A percentile compares a stretch with the other conserved stretches of the same genome.
Evolutionary conservation across 2,797 vertebrate genomes (phyloP).

Genomic region (Smutsia gigantea): DNA sequence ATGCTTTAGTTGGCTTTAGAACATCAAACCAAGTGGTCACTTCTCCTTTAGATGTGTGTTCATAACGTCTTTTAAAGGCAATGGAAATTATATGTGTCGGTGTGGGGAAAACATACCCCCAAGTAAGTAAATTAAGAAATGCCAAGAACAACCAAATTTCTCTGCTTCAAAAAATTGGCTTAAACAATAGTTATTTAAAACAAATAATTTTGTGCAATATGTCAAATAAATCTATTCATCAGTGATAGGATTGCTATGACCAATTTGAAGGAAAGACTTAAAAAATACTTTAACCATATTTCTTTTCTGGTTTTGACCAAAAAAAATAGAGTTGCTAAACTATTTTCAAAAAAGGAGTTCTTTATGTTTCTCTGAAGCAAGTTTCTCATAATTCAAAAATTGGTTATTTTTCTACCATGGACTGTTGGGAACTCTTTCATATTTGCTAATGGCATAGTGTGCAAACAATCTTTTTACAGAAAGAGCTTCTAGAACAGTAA

Average conservation of each 20-base stretch:
- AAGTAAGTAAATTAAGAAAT: conserved; percentile 77
- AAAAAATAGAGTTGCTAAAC: conserved; percentile 36
- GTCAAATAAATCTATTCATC: conserved; percentile 78
- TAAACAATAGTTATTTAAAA: conserved; percentile 73
- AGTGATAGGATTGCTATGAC: conserved; percentile 74
- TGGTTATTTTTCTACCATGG: conserved; percentile 35
- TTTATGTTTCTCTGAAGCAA: conserved; percentile 58
- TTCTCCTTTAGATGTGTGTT: conserved; percentile 69
- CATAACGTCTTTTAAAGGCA: conserved; percentile 75
- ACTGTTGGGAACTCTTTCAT: conserved; percentile 22
- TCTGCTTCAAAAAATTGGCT: conserved; percentile 74
- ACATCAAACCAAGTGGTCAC: conserved; percentile 73
- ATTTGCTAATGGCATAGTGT: conserved; percentile 2
- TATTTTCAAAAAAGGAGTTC: conserved; percentile 42
- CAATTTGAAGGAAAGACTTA: conserved; percentile 47
- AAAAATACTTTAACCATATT: conserved; percentile 28
- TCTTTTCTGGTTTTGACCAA: conserved; percentile 47
- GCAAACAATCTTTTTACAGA: conserved; percentile 5
- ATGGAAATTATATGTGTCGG: conserved; percentile 71
- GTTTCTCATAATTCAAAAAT: conserved; percentile 43
- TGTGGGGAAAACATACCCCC: conserved; percentile 67
- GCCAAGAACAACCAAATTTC: conserved; percentile 80
- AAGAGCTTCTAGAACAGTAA: neutral
- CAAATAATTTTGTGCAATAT: conserved; percentile 73
- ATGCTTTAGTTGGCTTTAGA: conserved; percentile 80